Conservation (phyloP, 2,797 vertebrate genomes). For the Telmatherina bonti region DNA sequence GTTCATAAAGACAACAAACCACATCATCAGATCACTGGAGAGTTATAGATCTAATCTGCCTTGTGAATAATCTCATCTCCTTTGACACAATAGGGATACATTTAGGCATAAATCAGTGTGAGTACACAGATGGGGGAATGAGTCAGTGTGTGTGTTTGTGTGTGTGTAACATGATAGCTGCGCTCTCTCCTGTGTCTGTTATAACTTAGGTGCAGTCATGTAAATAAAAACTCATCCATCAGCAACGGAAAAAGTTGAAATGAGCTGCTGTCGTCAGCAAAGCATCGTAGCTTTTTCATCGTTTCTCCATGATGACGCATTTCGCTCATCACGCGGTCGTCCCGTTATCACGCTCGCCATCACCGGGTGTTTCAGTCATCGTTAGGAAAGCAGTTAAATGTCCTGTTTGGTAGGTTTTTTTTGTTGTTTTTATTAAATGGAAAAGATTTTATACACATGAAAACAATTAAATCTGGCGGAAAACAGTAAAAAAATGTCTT, state of each 20-base stretch:
- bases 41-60: conserved; percentile 93
- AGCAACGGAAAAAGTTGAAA: too few species aligned
- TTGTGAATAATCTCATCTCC: conserved; percentile 86
- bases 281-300: neutral
- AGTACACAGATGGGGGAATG: conserved; percentile 30
- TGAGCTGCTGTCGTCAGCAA: too few species aligned
- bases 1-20: conserved; percentile 83
- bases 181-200: too few species aligned
- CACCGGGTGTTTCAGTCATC: neutral
- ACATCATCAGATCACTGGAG: conserved; percentile 84
- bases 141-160: conserved; percentile 12
- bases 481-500: too few species aligned
- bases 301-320: neutral
- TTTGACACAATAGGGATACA: conserved; percentile 82
- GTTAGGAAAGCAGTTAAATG: too few species aligned
- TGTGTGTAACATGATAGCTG: neutral
- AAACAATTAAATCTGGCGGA: too few species aligned
- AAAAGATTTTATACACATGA: too few species aligned
- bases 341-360: neutral
- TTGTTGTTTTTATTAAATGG: too few species aligned
- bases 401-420: too few species aligned
- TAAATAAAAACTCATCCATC: neutral
- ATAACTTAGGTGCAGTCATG: neutral
- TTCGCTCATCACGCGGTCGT: neutral
- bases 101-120: conserved; percentile 71